These are phyloP conservation scores for Balaeniceps rex DNA, from an alignment of 2,113 vertebrate genomes.

Conservation along the genomic window DNA sequence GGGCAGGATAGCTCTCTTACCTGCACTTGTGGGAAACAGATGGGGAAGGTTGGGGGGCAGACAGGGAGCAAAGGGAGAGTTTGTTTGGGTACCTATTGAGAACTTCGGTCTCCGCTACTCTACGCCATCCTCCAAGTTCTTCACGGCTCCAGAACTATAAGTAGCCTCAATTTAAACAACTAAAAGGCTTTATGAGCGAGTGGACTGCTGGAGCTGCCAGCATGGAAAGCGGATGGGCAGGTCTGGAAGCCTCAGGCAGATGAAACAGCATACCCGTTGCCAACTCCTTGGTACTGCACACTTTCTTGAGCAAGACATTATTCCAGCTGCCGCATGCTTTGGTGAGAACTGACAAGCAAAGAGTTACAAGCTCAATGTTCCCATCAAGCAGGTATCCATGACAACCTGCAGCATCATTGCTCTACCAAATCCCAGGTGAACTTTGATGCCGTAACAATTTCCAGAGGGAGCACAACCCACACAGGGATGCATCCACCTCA, in stretches of 20 bases:
- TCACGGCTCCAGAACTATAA: not conserved
- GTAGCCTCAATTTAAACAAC: not conserved
- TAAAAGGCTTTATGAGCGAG: not conserved
- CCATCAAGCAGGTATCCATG: not conserved
- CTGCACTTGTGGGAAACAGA: not conserved
- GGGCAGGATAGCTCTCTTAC: not conserved
- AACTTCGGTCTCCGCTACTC: not conserved
- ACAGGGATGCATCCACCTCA: not conserved
- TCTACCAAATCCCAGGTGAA: not conserved
- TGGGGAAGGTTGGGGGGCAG: not conserved
- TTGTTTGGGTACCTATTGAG: not conserved
- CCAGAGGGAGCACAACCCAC: not conserved
- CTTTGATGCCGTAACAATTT: not conserved
- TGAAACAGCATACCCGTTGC: not conserved
- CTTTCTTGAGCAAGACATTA: not conserved
- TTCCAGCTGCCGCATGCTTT: rapidly evolving
- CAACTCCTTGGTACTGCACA: not conserved
- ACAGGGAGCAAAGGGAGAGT: not conserved
- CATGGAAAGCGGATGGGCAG: not conserved
- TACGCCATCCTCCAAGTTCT: not conserved
- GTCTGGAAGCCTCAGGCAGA: not conserved
- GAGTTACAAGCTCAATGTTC: not conserved
- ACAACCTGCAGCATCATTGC: not conserved
- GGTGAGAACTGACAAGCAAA: not conserved
- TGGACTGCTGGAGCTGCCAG: not conserved